A percentile compares a stretch with the other conserved stretches of the same genome.
phyloP scores from a whole-genome alignment of 2,797 vertebrate genomes.

The Tragelaphus oryx region DNA sequence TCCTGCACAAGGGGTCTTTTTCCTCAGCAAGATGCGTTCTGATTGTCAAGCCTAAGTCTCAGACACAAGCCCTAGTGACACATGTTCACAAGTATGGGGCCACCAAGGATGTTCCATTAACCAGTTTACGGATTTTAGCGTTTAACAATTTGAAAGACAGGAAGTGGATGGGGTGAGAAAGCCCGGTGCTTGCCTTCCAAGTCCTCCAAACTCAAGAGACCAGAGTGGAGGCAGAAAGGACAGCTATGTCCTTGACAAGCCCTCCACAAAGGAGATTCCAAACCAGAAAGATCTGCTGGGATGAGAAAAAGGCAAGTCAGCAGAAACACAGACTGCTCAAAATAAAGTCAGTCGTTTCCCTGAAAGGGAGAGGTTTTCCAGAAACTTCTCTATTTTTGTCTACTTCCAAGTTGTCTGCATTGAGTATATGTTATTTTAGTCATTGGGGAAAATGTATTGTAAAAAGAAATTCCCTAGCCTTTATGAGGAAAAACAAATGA shows the following conservation, averaged over 20 bases:
- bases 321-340: neutral
- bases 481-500: slow-evolving; percentile 14
- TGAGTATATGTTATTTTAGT: neutral
- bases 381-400: neutral
- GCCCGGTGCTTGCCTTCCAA: neutral
- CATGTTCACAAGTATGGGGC: neutral
- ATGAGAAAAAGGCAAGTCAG: neutral
- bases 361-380: neutral
- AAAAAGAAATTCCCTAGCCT: neutral
- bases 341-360: neutral
- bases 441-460: neutral
- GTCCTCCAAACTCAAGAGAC: neutral
- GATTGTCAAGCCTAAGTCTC: neutral
- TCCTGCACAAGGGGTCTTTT: neutral
- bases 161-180: neutral
- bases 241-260: neutral
- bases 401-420: neutral
- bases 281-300: neutral
- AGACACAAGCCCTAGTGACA: neutral
- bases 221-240: neutral
- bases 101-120: neutral
- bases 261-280: neutral
- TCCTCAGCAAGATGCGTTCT: neutral
- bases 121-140: neutral
- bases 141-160: neutral